These are phyloP conservation scores for Drosophila siamana DNA, from an alignment of 2,888 invertebrate genomes.

Conservation along the genomic window DNA sequence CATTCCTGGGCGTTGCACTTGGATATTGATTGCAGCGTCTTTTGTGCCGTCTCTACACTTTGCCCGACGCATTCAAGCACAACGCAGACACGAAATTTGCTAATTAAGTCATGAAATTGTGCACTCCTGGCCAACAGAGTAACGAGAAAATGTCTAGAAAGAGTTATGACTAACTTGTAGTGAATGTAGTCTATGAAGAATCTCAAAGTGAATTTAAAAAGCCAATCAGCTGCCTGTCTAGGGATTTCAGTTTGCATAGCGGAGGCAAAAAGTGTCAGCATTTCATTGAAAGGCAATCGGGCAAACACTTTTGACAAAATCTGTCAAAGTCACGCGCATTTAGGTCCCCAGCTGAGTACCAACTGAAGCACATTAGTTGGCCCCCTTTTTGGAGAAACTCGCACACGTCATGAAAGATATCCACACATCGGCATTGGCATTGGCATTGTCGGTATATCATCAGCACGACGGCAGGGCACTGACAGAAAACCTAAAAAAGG, in stretches of 20 bases:
- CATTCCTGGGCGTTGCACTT: slow-evolving; percentile 62
- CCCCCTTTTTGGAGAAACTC: slow-evolving; percentile 41
- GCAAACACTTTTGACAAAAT: slow-evolving; percentile 56
- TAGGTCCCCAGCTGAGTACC: slow-evolving; percentile 39
- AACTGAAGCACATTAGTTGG: slow-evolving; percentile 57
- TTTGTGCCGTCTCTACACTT: slow-evolving; percentile 26
- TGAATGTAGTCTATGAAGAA: neutral
- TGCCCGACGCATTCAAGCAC: slow-evolving; percentile 8
- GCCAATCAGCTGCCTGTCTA: neutral
- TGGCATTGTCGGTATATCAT: slow-evolving; percentile 60
- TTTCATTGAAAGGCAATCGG: slow-evolving; percentile 53
- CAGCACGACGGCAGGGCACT: slow-evolving; percentile 39
- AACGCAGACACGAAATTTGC: slow-evolving; percentile 34
- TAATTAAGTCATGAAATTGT: slow-evolving; percentile 58
- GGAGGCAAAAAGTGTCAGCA: neutral
- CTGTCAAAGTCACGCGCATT: slow-evolving; percentile 64
- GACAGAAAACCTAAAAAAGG: slow-evolving; percentile 66
- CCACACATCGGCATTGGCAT: slow-evolving; percentile 58
- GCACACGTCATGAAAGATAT: slow-evolving; percentile 61
- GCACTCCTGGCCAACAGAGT: neutral
- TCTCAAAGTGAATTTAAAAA: neutral
- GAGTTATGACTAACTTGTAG: neutral
- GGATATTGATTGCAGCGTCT: slow-evolving; percentile 61
- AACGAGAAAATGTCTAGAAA: neutral
- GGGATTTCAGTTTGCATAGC: slow-evolving; percentile 4